Percentiles rank a stretch among this genome's conserved stretches.
phyloP scores from a whole-genome alignment of 2,797 vertebrate genomes.

The Coendou prehensilis region DNA sequence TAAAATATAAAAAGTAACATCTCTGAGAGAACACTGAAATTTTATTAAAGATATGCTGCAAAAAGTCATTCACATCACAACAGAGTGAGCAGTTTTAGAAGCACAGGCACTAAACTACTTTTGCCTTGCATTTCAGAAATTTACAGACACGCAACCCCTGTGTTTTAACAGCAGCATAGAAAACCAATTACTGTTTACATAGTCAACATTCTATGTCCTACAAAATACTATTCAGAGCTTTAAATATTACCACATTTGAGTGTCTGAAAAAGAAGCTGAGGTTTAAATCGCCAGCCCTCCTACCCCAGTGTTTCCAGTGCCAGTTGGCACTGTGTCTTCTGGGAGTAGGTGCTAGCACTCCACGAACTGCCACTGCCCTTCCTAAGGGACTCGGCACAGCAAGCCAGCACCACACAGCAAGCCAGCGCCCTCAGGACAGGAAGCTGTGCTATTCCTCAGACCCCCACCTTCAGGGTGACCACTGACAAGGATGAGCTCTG shows the following conservation, averaged over 20 bases:
- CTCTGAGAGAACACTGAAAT: slow-evolving; percentile 40
- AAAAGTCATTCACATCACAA: background rate
- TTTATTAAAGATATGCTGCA: slow-evolving; percentile 61
- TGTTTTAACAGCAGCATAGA: background rate
- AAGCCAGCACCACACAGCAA: rapidly evolving
- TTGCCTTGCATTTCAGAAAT: slow-evolving; percentile 34
- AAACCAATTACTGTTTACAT: background rate
- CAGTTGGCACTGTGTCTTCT: rapidly evolving
- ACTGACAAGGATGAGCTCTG: background rate
- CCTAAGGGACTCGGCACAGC: background rate
- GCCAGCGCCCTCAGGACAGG: rapidly evolving
- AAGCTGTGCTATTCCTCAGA: background rate
- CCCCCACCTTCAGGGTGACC: background rate
- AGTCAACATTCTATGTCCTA: background rate
- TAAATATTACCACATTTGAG: background rate
- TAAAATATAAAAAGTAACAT: background rate
- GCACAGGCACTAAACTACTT: background rate
- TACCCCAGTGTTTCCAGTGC: background rate
- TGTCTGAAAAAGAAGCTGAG: background rate
- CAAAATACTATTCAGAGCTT: background rate
- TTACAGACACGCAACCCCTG: background rate
- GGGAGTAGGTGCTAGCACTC: background rate
- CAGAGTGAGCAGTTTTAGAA: background rate
- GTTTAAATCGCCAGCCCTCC: background rate
- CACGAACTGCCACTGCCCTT: background rate